Evolutionary conservation across 2,888 invertebrate species (phyloP).

Genomic region (Cantharis nigra): DNA sequence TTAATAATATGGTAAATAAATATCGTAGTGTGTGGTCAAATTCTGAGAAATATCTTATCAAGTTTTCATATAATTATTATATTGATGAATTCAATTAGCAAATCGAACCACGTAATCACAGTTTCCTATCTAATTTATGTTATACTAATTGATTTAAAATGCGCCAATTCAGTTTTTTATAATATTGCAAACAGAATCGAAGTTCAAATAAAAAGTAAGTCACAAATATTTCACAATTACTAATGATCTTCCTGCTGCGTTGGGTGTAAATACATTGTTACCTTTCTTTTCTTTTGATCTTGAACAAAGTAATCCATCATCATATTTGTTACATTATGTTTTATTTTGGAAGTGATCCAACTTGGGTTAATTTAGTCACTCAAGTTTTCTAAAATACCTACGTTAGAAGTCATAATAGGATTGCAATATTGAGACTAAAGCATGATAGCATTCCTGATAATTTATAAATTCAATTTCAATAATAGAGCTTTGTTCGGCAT

Average conservation of each 20-base stretch:
- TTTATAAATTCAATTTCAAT: neutral
- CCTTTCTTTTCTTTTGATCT: conserved; percentile 32
- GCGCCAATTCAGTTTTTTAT: conserved; percentile 3
- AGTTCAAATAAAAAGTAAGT: neutral
- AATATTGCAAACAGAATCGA: neutral
- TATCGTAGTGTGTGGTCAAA: conserved; percentile 19
- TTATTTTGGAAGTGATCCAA: conserved; percentile 32
- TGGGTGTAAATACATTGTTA: conserved; percentile 24
- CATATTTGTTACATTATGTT: conserved; percentile 35
- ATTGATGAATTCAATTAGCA: conserved; percentile 39
- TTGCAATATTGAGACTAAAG: conserved; percentile 19
- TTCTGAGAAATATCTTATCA: conserved; percentile 35
- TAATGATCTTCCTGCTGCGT: conserved; percentile 17
- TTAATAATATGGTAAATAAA: neutral
- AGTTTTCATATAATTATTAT: conserved; percentile 41
- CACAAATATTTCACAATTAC: neutral
- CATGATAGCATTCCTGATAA: conserved; percentile 14
- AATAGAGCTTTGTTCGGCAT: neutral
- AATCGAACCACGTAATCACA: conserved; percentile 1
- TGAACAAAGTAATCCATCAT: conserved; percentile 34
- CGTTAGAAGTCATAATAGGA: conserved; percentile 19
- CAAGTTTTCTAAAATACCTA: conserved; percentile 30
- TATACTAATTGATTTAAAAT: conserved; percentile 25
- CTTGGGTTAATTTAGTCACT: conserved; percentile 32
- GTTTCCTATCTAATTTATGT: conserved; percentile 4